phyloP scores from a whole-genome alignment of 1,140 invertebrate genomes.

The Rhagoletis pomonella region DNA sequence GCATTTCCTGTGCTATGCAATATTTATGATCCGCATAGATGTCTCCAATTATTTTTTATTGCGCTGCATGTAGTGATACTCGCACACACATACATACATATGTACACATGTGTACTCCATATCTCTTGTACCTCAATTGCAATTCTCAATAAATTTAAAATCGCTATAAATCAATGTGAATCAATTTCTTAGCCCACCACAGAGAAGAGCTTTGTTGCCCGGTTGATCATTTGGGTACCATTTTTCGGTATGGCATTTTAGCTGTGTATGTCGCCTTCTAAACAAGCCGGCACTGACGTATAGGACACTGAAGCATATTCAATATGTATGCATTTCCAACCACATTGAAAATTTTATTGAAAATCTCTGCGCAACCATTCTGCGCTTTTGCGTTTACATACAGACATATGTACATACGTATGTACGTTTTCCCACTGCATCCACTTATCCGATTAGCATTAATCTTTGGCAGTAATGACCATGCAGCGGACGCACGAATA shows the following conservation, averaged over 20 bases:
- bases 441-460: constrained; percentile 70
- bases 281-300: too few relatives aligned
- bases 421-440: neutral
- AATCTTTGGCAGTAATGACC: constrained; percentile 64
- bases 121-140: neutral
- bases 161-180: constrained; percentile 17
- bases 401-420: too few relatives aligned
- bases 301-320: neutral
- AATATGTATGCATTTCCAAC: neutral
- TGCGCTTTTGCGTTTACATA: neutral
- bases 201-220: neutral
- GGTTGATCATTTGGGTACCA: neutral
- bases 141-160: neutral
- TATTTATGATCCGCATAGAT: too few relatives aligned
- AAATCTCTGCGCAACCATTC: constrained; percentile 21
- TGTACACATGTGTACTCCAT: neutral
- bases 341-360: neutral
- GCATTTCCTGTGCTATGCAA: too few relatives aligned
- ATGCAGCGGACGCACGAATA: constrained; percentile 49
- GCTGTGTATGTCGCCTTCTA: too few relatives aligned
- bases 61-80: neutral
- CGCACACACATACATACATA: neutral
- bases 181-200: neutral
- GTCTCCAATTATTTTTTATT: too few relatives aligned
- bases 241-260: neutral